These are phyloP conservation scores for Stenodema calcarata DNA, from an alignment of 2,888 invertebrate genomes.

Conservation along the genomic window DNA sequence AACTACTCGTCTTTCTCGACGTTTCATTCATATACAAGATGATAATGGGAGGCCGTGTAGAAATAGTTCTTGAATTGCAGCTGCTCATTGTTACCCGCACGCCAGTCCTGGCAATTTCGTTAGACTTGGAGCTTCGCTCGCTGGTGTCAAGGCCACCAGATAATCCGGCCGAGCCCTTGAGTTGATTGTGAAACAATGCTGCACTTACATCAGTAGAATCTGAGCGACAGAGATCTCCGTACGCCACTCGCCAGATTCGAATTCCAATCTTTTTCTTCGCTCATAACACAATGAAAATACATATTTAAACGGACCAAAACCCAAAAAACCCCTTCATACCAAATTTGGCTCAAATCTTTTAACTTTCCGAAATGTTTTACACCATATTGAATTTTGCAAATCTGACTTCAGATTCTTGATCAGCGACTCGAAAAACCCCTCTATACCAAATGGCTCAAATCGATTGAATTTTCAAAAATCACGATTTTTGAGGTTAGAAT, in stretches of 20 bases:
- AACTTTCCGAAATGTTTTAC: too few species aligned
- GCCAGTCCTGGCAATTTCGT: background rate
- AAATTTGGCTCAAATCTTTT: too few species aligned
- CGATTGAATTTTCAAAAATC: too few species aligned
- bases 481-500: too few species aligned
- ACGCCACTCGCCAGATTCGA: background rate
- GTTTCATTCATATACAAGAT: background rate
- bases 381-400: too few species aligned
- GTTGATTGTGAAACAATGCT: slow-evolving; percentile 11
- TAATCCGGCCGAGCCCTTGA: slow-evolving; percentile 17
- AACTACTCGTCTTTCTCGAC: background rate
- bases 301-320: too few species aligned
- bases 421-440: too few species aligned
- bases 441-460: too few species aligned
- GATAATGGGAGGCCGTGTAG: background rate
- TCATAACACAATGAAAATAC: too few species aligned
- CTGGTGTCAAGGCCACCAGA: background rate
- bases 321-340: too few species aligned
- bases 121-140: background rate
- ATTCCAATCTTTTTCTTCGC: background rate
- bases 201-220: background rate
- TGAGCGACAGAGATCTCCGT: background rate
- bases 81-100: background rate
- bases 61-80: background rate
- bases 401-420: too few species aligned